Evolutionary conservation across 92 coral and sea anemone species (phyloP).

Genomic region (Epizoanthus scotinus): DNA sequence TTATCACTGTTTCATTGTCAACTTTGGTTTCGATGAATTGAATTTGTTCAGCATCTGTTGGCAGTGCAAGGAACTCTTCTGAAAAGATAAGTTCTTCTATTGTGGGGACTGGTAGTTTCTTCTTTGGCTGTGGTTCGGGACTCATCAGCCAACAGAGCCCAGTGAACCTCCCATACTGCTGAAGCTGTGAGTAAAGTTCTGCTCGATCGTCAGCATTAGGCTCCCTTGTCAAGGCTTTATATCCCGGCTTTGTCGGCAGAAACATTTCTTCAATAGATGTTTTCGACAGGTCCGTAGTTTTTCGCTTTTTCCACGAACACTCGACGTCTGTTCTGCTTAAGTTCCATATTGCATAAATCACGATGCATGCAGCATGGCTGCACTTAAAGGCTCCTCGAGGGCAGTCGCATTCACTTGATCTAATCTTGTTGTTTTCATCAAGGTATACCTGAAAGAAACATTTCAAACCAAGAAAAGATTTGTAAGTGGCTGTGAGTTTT

Average conservation of each 20-base stretch:
- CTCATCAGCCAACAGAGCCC: slow-evolving; percentile 17
- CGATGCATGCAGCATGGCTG: slow-evolving; percentile 28
- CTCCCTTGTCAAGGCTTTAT: slow-evolving; percentile 17
- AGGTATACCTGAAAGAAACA: slow-evolving; percentile 33
- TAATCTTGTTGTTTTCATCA: slow-evolving; percentile 32
- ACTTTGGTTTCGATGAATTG: neutral
- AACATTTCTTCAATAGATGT: slow-evolving; percentile 34
- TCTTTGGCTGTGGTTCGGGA: slow-evolving; percentile 40
- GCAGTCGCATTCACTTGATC: slow-evolving; percentile 50
- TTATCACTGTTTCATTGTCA: neutral
- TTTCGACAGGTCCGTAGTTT: neutral
- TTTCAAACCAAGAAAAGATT: too few species aligned
- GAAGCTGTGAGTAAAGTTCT: neutral
- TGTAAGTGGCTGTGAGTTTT: too few species aligned
- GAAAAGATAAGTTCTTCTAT: slow-evolving; percentile 40
- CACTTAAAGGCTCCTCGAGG: slow-evolving; percentile 35
- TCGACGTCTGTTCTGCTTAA: slow-evolving; percentile 54
- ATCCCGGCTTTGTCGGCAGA: slow-evolving; percentile 50
- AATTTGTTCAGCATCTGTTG: neutral
- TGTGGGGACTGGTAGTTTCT: slow-evolving; percentile 33
- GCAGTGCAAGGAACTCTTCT: slow-evolving; percentile 29
- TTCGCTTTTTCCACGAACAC: slow-evolving; percentile 52
- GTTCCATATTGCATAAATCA: slow-evolving; percentile 48
- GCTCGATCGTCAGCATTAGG: slow-evolving; percentile 31
- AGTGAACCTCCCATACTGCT: slow-evolving; percentile 36